Percentiles rank a stretch among this genome's conserved stretches.
Evolutionary conservation across 2,113 vertebrate genomes (phyloP).

Genomic region (Forbesichthys agassizii): DNA sequence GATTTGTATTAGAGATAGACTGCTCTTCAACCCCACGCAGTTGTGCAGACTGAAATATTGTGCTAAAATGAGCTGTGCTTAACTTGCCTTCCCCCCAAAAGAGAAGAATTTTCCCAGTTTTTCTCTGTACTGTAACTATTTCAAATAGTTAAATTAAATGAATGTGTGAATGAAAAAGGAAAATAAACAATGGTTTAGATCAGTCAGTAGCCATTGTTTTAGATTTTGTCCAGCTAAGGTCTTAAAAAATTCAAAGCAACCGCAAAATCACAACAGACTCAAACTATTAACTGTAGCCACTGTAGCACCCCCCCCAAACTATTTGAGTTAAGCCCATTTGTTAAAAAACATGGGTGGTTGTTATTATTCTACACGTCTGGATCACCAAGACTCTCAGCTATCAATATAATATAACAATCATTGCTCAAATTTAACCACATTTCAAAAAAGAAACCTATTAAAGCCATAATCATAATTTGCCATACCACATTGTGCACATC

Average conservation of each 20-base stretch:
- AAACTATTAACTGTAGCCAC: constrained; percentile 24
- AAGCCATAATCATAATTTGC: no score
- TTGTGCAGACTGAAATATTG: background rate
- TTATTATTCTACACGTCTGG: no score
- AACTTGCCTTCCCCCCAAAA: background rate
- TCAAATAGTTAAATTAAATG: constrained; percentile 1
- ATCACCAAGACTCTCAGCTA: no score
- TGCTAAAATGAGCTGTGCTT: background rate
- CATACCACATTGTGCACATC: no score
- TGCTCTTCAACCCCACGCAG: background rate
- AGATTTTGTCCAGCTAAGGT: constrained; percentile 30
- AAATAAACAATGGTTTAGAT: constrained; percentile 17
- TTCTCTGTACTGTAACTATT: background rate
- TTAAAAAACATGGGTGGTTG: no score
- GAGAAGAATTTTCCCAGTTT: background rate
- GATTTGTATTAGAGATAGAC: background rate
- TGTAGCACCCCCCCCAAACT: background rate
- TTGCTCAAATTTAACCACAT: no score
- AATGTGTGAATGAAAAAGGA: constrained; percentile 6
- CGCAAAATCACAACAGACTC: constrained; percentile 33
- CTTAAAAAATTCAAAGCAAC: constrained; percentile 12
- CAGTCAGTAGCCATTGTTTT: constrained; percentile 16
- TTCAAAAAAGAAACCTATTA: no score
- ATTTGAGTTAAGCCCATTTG: no score
- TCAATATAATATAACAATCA: no score